Base-by-base conservation (phyloP, 1,140 invertebrate genomes). In the Tetramorium simillimum region DNA sequence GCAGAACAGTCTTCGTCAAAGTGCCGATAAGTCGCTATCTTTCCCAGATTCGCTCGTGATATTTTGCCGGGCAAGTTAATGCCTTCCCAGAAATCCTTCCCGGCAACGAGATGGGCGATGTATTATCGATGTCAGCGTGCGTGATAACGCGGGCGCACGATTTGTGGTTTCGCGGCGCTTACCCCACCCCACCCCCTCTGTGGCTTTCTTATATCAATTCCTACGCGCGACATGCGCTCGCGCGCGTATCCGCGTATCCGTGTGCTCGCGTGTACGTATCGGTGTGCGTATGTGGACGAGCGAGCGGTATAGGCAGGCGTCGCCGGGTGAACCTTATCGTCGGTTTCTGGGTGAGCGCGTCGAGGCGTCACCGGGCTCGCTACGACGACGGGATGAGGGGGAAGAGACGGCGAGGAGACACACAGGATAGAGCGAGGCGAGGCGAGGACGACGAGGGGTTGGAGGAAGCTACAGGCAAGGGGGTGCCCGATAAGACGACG, bases 321-420 rank as follows among this genome's bases (percentile, higher is more conserved):
- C 93, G 93, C 92, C 92, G 88, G 92, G 92, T 92, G 92, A 95
- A 93, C 93, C 95, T 95, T 95, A 95, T 95, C 94, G 94, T 94
- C 90, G 94, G 92, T 95, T 95, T 95, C 94, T 95, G 94, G 95
- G 93, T 95, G 95, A 95, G 92, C 93, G 94, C 94, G 91, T 94
- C 92, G 92, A 91, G 92, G 93, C 93, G 93, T 94, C 93, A 93
- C 91, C 92, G 93, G 93, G 92, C 93, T 93, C 92, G 93, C 92
- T 89, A 92, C 91, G 91, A 77, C 89, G 88, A 85, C 85, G 88
- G 37, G 63, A 85, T 85, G 85, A 88, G 10, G 63, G 63, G 62
- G 62, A 0, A 62, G 84, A 65, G 77, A 85, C n/a, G 75, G 72
- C 51, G 82, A 80, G 70, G 87, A 67, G 62, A 63, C 49, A 87